Conservation (phyloP, 1,140 invertebrate species). For the Hyphantria cunea region DNA sequence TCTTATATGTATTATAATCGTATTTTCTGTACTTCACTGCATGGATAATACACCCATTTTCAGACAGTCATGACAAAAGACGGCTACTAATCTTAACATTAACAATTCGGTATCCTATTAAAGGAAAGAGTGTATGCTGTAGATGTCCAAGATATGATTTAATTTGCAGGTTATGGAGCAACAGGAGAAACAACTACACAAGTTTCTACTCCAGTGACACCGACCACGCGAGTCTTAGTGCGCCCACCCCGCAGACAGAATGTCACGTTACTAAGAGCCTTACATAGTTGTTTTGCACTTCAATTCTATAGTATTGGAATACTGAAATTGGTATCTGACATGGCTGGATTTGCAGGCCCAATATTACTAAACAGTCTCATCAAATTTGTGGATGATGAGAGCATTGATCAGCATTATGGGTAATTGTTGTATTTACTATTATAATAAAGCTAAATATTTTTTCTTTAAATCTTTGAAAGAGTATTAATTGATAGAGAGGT, state of each 20-base stretch:
- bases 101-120: too few relatives aligned
- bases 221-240: constrained; percentile 59
- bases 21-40: too few relatives aligned
- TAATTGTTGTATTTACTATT: constrained; percentile 32
- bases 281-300: constrained; percentile 92
- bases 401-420: constrained; percentile 85
- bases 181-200: constrained; percentile 56
- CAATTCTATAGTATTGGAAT: constrained; percentile 95
- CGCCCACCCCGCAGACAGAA: constrained; percentile 72
- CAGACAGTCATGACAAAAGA: too few relatives aligned
- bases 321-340: constrained; percentile 92
- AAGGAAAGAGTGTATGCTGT: too few relatives aligned
- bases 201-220: too few relatives aligned
- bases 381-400: constrained; percentile 89
- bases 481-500: too few relatives aligned
- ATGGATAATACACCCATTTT: too few relatives aligned
- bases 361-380: constrained; percentile 93
- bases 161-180: constrained; percentile 66
- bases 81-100: too few relatives aligned
- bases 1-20: too few relatives aligned
- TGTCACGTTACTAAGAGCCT: constrained; percentile 86
- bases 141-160: constrained; percentile 1
- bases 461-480: too few relatives aligned
- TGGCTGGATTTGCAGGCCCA: constrained; percentile 93
- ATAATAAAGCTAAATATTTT: too few relatives aligned